A percentile compares a stretch with the other conserved stretches of the same genome.
Conservation (phyloP, 2,113 vertebrate genomes). For the Salminus brasiliensis region DNA sequence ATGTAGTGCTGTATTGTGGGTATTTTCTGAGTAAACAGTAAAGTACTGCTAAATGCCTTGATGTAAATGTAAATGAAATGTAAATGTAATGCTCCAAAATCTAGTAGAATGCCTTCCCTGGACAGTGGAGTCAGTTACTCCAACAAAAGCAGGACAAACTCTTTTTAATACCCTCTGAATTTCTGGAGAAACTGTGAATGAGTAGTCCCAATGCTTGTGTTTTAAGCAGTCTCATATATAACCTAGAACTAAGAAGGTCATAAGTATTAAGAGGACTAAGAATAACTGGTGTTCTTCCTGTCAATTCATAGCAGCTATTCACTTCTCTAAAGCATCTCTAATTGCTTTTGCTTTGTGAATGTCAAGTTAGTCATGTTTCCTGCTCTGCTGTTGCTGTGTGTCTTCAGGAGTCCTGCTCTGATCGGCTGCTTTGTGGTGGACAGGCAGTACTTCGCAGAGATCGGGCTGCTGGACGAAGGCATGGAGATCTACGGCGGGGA, state of each 20-base stretch:
- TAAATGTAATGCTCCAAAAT: no score
- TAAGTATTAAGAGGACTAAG: neutral
- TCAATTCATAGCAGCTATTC: neutral
- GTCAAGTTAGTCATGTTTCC: neutral
- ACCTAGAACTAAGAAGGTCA: neutral
- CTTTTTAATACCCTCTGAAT: no score
- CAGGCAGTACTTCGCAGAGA: slow-evolving; percentile 95
- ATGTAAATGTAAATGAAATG: no score
- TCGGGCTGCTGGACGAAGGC: slow-evolving; percentile 94
- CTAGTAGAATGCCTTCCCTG: no score
- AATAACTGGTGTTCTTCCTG: neutral
- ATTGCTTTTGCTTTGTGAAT: neutral
- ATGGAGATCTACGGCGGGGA: slow-evolving; percentile 98
- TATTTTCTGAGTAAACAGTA: no score
- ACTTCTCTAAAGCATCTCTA: neutral
- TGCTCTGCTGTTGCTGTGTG: slow-evolving; percentile 40
- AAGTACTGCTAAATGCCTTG: no score
- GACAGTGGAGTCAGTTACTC: no score
- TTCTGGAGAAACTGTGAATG: no score
- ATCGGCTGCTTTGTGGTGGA: slow-evolving; percentile 99
- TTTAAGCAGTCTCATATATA: neutral
- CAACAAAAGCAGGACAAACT: no score
- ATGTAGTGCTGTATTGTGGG: no score
- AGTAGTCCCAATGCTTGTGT: no score
- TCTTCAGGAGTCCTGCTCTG: slow-evolving; percentile 91